Percentiles rank a stretch among this genome's conserved stretches.
phyloP scores from a whole-genome alignment of 2,797 vertebrate genomes.

The Spinibarbus caldwelli region DNA sequence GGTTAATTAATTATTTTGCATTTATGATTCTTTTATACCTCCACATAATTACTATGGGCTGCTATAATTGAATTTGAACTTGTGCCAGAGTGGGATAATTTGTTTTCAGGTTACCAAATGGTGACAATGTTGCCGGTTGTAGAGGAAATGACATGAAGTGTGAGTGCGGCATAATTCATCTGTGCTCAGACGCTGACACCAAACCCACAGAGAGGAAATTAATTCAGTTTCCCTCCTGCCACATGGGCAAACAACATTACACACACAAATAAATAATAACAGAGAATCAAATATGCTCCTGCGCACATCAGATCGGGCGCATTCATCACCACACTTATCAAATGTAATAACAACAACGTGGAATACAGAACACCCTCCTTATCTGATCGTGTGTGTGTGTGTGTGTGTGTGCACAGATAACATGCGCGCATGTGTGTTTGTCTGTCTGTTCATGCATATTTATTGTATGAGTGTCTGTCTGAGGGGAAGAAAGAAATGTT shows the following conservation, averaged over 20 bases:
- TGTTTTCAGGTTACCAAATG: slow-evolving; percentile 97
- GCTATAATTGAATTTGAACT: slow-evolving; percentile 98
- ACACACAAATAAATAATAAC: slow-evolving; percentile 78
- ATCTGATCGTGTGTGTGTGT: slow-evolving; percentile 68
- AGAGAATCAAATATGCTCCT: slow-evolving; percentile 65
- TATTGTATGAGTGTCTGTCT: slow-evolving; percentile 24
- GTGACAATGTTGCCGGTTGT: slow-evolving; percentile 90
- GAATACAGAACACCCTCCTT: slow-evolving; percentile 63
- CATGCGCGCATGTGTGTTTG: slow-evolving; percentile 12
- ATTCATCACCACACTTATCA: slow-evolving; percentile 71
- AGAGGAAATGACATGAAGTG: slow-evolving; percentile 88
- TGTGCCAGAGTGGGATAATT: slow-evolving; percentile 95
- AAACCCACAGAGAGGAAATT: slow-evolving; percentile 81
- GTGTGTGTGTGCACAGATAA: slow-evolving; percentile 45
- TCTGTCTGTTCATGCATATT: slow-evolving; percentile 53
- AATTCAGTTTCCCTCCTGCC: slow-evolving; percentile 74
- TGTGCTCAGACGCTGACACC: slow-evolving; percentile 76
- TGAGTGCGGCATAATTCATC: slow-evolving; percentile 79
- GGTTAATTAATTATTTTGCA: slow-evolving; percentile 98
- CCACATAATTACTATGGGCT: slow-evolving; percentile 91
- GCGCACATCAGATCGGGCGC: slow-evolving; percentile 53
- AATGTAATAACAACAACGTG: slow-evolving; percentile 71
- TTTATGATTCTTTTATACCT: slow-evolving; percentile 97
- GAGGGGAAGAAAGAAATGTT: slow-evolving; percentile 2
- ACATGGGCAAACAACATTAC: slow-evolving; percentile 75